A percentile compares a stretch with the other conserved stretches of the same genome.
phyloP scores from a whole-genome alignment of 2,113 vertebrate species.

The Tragelaphus strepsiceros region DNA sequence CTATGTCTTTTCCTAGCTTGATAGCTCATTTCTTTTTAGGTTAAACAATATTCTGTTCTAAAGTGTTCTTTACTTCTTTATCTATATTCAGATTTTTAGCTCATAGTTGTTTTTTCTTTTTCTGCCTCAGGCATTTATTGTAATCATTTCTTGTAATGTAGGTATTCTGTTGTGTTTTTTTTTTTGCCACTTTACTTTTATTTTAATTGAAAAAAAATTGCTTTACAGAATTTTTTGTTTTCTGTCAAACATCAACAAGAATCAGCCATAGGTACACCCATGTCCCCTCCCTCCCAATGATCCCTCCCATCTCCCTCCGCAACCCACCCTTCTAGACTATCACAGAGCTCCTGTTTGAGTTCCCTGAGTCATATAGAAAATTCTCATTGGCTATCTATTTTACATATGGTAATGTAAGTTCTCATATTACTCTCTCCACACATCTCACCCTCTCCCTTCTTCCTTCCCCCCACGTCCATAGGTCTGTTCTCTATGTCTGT shows the following conservation, averaged over 20 bases:
- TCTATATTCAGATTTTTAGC: background rate
- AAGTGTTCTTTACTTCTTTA: background rate
- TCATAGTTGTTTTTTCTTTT: background rate
- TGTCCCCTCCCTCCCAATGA: too few relatives aligned
- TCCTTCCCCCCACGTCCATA: background rate
- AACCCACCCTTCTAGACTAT: too few relatives aligned
- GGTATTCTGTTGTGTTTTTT: too few relatives aligned
- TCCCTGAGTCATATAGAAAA: background rate
- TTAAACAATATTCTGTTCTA: background rate
- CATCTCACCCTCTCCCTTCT: background rate
- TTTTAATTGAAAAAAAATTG: too few relatives aligned
- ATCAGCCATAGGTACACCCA: too few relatives aligned
- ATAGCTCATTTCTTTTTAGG: background rate
- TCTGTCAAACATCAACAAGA: too few relatives aligned
- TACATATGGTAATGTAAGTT: background rate
- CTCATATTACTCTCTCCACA: background rate
- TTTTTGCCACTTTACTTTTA: too few relatives aligned
- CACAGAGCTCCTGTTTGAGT: background rate
- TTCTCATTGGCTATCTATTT: background rate
- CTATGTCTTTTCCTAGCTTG: background rate
- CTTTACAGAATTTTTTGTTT: too few relatives aligned
- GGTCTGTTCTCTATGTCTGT: background rate
- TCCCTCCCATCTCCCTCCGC: too few relatives aligned
- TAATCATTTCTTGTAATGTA: too few relatives aligned
- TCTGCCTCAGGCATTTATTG: too few relatives aligned